A percentile compares a stretch with the other conserved stretches of the same genome.
These are phyloP conservation scores for Lamprotornis superbus DNA, from an alignment of 2,113 vertebrate species.

Conservation along the genomic window DNA sequence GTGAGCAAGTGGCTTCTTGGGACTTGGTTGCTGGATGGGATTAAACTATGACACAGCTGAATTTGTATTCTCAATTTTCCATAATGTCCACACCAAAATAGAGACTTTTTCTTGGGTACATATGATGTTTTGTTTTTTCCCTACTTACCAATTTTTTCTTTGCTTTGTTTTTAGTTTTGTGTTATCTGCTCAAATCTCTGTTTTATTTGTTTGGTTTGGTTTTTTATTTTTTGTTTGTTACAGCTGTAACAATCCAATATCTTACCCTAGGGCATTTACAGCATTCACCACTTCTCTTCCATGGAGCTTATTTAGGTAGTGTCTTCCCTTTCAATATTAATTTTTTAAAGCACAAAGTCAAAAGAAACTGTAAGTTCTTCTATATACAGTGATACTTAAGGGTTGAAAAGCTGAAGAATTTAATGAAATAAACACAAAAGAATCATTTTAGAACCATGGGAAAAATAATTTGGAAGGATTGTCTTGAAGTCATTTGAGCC, in stretches of 20 bases:
- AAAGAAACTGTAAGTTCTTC: background rate
- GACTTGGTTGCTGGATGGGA: background rate
- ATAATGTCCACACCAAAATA: background rate
- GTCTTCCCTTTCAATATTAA: background rate
- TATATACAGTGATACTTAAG: background rate
- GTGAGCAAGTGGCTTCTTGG: background rate
- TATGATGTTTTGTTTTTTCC: background rate
- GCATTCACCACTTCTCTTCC: background rate
- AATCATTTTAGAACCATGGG: background rate
- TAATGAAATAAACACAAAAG: background rate
- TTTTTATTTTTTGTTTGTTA: background rate
- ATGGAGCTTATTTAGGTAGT: background rate
- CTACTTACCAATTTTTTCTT: background rate
- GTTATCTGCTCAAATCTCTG: background rate
- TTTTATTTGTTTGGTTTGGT: background rate
- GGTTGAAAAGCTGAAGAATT: background rate
- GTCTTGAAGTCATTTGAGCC: background rate
- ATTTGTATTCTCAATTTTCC: slow-evolving; percentile 14
- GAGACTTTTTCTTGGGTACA: background rate
- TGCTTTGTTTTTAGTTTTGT: background rate
- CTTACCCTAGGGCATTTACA: background rate
- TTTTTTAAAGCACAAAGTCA: background rate
- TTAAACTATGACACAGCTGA: background rate
- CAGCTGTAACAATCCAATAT: background rate
- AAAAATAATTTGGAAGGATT: background rate